These are phyloP conservation scores for Onychomys leucogaster DNA, from an alignment of 2,797 vertebrate genomes.

Conservation along the genomic window DNA sequence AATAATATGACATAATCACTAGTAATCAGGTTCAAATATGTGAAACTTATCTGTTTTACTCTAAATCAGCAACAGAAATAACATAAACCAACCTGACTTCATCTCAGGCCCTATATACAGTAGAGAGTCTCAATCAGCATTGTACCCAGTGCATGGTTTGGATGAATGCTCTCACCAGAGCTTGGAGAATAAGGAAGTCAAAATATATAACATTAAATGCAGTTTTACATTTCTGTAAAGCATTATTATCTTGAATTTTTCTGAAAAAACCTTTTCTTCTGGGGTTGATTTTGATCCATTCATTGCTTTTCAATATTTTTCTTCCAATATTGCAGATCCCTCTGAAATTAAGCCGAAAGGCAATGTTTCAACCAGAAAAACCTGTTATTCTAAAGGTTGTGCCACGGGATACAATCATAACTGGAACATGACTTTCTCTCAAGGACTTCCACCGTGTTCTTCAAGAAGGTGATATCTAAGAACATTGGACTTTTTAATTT, in stretches of 20 bases:
- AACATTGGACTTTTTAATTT: not conserved
- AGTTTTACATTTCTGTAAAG: not conserved
- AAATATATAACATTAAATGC: not conserved
- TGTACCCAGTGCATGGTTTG: not conserved
- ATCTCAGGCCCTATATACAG: not conserved
- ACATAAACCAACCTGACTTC: not conserved
- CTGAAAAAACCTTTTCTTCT: not conserved
- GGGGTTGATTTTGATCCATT: not conserved
- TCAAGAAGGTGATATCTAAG: not conserved
- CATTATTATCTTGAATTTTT: not conserved
- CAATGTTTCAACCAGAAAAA: not conserved
- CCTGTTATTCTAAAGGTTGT: constrained; percentile 56
- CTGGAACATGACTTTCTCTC: not conserved
- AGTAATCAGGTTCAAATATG: not conserved
- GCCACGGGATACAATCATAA: not conserved
- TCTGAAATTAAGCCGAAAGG: not conserved
- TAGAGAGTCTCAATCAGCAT: not conserved
- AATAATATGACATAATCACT: not conserved
- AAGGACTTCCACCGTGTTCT: not conserved
- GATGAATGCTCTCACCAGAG: not conserved
- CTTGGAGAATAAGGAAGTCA: not conserved
- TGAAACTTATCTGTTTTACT: not conserved
- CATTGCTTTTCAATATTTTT: not conserved
- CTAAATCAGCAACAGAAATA: not conserved
- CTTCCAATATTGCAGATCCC: constrained; percentile 51